Evolutionary conservation across 2,113 vertebrate species (phyloP), one percentile per base, ranked within the genome.

Genomic region (Herpailurus yagouaroundi): DNA sequence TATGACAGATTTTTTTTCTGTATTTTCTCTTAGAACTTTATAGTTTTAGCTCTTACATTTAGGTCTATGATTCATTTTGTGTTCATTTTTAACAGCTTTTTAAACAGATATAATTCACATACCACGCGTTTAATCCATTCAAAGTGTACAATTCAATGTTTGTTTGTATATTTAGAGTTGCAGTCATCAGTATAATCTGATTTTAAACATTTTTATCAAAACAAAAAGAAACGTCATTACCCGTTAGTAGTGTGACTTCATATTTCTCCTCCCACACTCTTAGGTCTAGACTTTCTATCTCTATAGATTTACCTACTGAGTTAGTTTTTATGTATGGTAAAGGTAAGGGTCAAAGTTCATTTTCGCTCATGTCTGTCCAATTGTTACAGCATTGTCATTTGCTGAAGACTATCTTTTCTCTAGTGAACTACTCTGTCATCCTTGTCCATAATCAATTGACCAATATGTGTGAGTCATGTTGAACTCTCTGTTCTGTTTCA

Each of bases 11-110:
- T 60, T 31, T 45, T 91, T 86, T 50, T 33, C 31, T 85, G 27
- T 23, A 18, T 79, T 87, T 90, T 68, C 25, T 86, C 68, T 85
- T 60, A 84, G 64, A 63, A 55, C 15, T 71, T 85, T 45, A 36
- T 33, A 68, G 31, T 57, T 73, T 71, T 57, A 55, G 7, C n/a
- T 63, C 29, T 90, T 52, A 48, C 14, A 60, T 89, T 83, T 89
- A 89, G 36, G 79, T 83, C 21, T 91, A n/a, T 82, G 60, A 68
- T 92, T 71, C 38, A 79, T 93, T 38, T 66, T 66, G 71, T 60
- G 18, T 86, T 85, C 25, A 89, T 95, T 94, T 79, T 91, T 82
- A 93, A 81, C 16, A 92, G 9, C 9, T 96, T 79, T 36, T 66
- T 66, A 15, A 74, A 45, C 36, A 92, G 52, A 71, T 69, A 25